Base-by-base conservation (phyloP, 2,113 vertebrate species). In the Danio rerio region DNA sequence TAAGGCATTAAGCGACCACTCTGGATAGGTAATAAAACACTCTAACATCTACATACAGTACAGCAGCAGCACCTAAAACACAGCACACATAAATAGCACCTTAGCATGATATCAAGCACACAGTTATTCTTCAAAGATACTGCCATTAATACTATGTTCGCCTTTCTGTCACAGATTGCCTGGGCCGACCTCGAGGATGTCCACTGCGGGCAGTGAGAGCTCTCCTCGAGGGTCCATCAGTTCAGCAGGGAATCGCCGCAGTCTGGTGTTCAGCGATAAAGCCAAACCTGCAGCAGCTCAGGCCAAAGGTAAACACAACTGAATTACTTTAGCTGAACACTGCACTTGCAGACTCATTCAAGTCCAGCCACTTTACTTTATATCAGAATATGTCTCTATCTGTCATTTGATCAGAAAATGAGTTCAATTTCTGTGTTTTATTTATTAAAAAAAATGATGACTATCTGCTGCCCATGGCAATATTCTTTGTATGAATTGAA, bases 261-360 rank as follows among this genome's bases (percentile, higher is more conserved):
- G 98, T 89, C 98, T 97, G 93, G 97, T 95, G 92, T 97, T 97
- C 91, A 96, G 94, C 0, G 97, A 98, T 89, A 99, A 98, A 92
- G 95, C 96, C 65, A 99, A 96, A 91, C 95, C 93, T 61, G 94
- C 91, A 88, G 90, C 92, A 31, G 92, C 94, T 80, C 94, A 92
- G n/a, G 89, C 93, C 88, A 97, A 93, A 97, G 98, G 97, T 99
- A 91, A 89, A 55, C 42, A n/a, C 65, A 45, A 45, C 42, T 6
- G 31, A 31, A 31, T 31, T 31, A 31, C 31, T 31, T 31, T 3
- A 31, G 31, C 3, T 3, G n/a, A n/a, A 31, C 31, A 31, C 31
- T 31, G 31, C 31, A 31, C 31, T 31, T 31, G 31, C 31, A 31
- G 31, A 31, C 3, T 31, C 31, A 31, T 31, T 31, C 31, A 31